Evolutionary conservation across 2,797 vertebrate genomes (phyloP), one percentile per base, ranked within the genome.

Genomic region (Hirundo rustica): DNA sequence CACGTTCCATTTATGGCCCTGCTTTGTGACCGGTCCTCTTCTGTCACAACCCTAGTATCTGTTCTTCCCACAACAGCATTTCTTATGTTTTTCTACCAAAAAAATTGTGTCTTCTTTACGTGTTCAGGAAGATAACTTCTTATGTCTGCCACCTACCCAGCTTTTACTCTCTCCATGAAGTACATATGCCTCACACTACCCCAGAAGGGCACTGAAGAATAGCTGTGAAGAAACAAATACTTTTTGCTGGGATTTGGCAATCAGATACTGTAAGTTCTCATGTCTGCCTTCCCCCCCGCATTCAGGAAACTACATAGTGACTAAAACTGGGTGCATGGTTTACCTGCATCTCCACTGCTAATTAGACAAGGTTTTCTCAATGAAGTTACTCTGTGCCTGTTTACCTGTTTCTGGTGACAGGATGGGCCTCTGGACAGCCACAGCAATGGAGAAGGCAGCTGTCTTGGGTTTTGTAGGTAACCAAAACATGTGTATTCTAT

Each of bases 141-240:
- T 22, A 0, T 77, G 93, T 89, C 83, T 95, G 67, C 58, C 95
- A 92, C 93, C 72, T 92, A 92, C 78, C 47, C 80, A 74, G 88
- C 48, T 91, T 93, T 90, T 85, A 84, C 64, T 75, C 61, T 94
- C 72, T 67, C 51, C 47, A 81, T 26, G 61, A 85, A 74, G 50
- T 88, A 94, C 95, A 93, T 79, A 86, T 0, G 0, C 71, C 87
- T 95, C 50, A 3, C 83, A 96, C 85, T 89, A 88, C 88, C 61
- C 71, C 93, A 58, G 88, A 95, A 95, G 83, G 83, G 77, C 74
- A 93, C 77, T 36, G 36, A 36, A 36, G 36, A 95, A 90, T 72
- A 92, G 32, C 65, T 93, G 90, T 85, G 78, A 94, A 92, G 70
- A 74, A 92, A 90, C 1, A 7, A 64, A 21, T 29, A 45, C 16